Evolutionary conservation across 2,113 vertebrate species (phyloP), one percentile per base, ranked within the genome.

Genomic region (Neomonachus schauinslandi): DNA sequence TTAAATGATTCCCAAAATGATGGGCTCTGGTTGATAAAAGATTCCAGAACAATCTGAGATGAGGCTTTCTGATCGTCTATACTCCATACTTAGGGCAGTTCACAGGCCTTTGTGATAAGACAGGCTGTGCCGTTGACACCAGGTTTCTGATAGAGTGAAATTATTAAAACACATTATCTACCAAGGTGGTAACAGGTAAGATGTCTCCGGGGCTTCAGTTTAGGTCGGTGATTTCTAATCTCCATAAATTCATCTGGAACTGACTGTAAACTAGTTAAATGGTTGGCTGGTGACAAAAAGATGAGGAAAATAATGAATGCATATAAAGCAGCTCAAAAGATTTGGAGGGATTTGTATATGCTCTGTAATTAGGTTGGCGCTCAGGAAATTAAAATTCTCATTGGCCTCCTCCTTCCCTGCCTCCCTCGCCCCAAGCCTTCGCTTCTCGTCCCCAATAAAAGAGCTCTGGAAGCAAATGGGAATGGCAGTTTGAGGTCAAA

Each of bases 161-260:
- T 88, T 49, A 93, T 91, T 89, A 91, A 96, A 98, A 91, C 86
- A 94, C 22, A 84, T 76, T 67, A 92, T 97, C 79, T 16, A 31
- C 97, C 84, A 4, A 97, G 85, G 2, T 2, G 71, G 71, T 85
- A 22, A 13, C 31, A 93, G 86, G 79, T 97, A 95, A 91, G 59
- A 87, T 96, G 82, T 97, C 97, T 98, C 92, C 57, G 7, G 91
- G 97, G 88, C 97, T 98, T 97, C 95, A 81, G 97, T 97, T 97
- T 51, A 97, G 80, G 94, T 97, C 5, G 49, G 24, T 65, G 95
- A 96, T 98, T 98, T 98, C 97, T 98, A 97, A 97, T 98, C 92
- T 97, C 97, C 98, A 97, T 97, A 98, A 98, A 97, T 98, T 96
- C 97, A 86, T 97, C 93, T 96, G 90, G 87, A 97, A 97, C 91